Evolutionary conservation across 2,797 vertebrate species (phyloP).

Genomic region (Zenarchopterus dispar): DNA sequence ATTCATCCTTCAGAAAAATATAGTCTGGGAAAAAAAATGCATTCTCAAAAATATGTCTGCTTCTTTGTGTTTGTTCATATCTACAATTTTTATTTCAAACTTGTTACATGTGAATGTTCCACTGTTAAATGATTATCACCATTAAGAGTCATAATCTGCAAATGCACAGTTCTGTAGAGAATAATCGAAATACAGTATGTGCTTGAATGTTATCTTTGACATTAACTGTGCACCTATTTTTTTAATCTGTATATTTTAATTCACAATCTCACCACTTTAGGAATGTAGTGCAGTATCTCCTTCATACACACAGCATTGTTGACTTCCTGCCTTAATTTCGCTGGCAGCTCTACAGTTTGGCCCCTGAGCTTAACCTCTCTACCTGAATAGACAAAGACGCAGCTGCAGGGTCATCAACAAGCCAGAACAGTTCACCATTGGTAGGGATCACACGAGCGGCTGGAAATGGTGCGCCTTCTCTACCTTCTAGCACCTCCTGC

Average conservation of each 20-base stretch:
- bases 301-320: constrained; percentile 1
- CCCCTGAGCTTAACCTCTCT: constrained; percentile 81
- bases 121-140: background rate
- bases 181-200: background rate
- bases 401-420: constrained; percentile 89
- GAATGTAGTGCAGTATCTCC: constrained; percentile 34
- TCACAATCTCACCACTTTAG: background rate
- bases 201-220: background rate
- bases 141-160: background rate
- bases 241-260: background rate
- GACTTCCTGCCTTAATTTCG: background rate
- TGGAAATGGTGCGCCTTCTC: constrained; percentile 82
- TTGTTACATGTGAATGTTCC: background rate
- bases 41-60: background rate
- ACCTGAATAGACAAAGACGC: constrained; percentile 83
- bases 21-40: background rate
- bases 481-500: constrained; percentile 87
- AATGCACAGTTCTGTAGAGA: background rate
- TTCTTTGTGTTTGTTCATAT: background rate
- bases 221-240: background rate
- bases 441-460: constrained; percentile 86
- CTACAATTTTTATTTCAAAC: background rate
- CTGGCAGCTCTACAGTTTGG: constrained; percentile 67
- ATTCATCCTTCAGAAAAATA: background rate
- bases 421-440: constrained; percentile 88